Evolutionary conservation across 2,113 vertebrate genomes (phyloP).

Genomic region (Pedetes capensis): DNA sequence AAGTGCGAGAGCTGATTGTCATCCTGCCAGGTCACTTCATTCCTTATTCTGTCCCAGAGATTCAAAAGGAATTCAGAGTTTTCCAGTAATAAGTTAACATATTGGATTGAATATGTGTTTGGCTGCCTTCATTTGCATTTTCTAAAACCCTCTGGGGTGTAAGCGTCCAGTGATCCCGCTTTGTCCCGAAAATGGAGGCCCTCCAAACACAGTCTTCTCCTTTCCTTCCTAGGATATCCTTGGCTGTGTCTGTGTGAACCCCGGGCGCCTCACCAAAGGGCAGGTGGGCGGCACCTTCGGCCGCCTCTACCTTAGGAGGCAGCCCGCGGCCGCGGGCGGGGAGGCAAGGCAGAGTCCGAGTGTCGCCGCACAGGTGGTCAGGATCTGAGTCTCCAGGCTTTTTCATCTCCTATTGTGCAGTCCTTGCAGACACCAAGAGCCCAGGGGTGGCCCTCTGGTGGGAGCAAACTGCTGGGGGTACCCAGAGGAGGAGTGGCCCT

Average conservation of each 20-base stretch:
- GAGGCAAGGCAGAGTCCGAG: conserved; percentile 82
- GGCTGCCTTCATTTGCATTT: background rate
- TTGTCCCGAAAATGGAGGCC: background rate
- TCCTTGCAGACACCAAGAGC: accelerated
- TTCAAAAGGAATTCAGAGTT: background rate
- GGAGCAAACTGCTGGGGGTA: background rate
- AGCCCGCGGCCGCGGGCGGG: accelerated
- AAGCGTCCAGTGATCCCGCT: background rate
- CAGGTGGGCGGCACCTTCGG: conserved; percentile 94
- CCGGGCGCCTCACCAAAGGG: conserved; percentile 94
- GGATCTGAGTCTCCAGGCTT: conserved; percentile 82
- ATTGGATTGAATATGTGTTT: background rate
- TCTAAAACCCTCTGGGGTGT: background rate
- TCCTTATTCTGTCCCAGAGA: background rate
- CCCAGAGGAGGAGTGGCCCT: background rate
- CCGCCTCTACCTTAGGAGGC: conserved; percentile 83
- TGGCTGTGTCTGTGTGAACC: conserved; percentile 94
- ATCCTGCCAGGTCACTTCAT: background rate
- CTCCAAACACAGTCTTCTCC: background rate
- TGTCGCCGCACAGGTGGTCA: conserved; percentile 89
- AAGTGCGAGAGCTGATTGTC: background rate
- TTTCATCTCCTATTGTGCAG: accelerated
- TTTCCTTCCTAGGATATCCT: conserved; percentile 87
- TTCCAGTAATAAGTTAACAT: background rate
- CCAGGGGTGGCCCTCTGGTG: background rate